phyloP scores from a whole-genome alignment of 2,113 vertebrate genomes.

The Macquaria ambigua region DNA sequence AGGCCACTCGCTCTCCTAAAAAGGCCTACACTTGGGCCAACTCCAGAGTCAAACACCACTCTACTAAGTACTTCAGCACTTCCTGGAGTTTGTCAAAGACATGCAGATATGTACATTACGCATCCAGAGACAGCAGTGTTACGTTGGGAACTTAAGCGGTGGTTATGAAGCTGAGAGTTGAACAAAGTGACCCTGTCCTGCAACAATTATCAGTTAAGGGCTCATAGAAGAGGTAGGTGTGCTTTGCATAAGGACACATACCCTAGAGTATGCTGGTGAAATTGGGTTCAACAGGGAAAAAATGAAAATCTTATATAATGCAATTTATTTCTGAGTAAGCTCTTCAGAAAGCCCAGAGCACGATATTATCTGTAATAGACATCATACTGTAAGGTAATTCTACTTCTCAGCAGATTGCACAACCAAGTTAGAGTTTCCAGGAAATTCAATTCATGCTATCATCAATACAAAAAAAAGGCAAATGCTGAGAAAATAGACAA shows the following conservation, averaged over 20 bases:
- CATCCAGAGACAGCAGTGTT: not conserved
- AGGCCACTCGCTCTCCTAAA: slow-evolving; percentile 69
- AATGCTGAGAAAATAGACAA: slow-evolving; percentile 19
- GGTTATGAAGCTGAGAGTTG: slow-evolving; percentile 24
- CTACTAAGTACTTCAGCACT: slow-evolving; percentile 55
- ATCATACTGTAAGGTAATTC: slow-evolving; percentile 8
- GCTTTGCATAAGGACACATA: not conserved
- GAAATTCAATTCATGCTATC: slow-evolving; percentile 31
- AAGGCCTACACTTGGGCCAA: slow-evolving; percentile 68
- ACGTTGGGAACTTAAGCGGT: slow-evolving; percentile 14
- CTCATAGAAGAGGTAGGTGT: not conserved
- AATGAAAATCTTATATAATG: slow-evolving; percentile 10
- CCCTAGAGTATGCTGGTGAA: not conserved
- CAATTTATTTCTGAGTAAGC: slow-evolving; percentile 11
- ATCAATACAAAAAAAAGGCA: slow-evolving; percentile 14
- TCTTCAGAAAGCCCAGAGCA: slow-evolving; percentile 1
- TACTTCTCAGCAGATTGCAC: slow-evolving; percentile 9
- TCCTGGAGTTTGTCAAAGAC: slow-evolving; percentile 46
- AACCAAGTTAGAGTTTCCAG: slow-evolving; percentile 30
- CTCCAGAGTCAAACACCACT: slow-evolving; percentile 55
- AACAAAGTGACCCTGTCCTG: slow-evolving; percentile 56
- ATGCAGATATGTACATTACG: slow-evolving; percentile 17
- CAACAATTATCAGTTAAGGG: slow-evolving; percentile 10
- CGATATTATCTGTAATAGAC: slow-evolving; percentile 23
- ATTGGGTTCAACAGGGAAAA: slow-evolving; percentile 21